Evolutionary conservation across 2,113 vertebrate genomes (phyloP).

Genomic region (Protobothrops mucrosquamatus): DNA sequence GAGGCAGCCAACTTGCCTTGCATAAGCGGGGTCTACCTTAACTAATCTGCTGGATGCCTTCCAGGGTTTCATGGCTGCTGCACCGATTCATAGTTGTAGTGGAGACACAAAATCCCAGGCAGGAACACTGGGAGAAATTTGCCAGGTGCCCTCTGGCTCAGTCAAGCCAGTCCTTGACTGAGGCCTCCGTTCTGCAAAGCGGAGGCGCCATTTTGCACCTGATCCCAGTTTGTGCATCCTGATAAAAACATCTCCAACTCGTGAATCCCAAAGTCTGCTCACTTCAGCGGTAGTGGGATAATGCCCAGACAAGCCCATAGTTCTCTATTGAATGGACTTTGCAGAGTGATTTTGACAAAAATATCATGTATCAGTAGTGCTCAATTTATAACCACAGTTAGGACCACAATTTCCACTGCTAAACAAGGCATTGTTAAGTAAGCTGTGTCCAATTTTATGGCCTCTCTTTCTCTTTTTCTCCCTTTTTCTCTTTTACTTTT

Average conservation of each 20-base stretch:
- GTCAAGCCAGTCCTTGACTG: background rate
- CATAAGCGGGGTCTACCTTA: background rate
- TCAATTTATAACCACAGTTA: background rate
- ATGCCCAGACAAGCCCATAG: background rate
- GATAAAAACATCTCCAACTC: background rate
- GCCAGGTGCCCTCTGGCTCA: background rate
- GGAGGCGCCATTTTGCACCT: background rate
- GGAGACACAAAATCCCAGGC: background rate
- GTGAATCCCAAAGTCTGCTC: background rate
- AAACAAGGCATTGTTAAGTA: background rate
- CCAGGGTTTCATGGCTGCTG: background rate
- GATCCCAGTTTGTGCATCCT: background rate
- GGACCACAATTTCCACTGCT: background rate
- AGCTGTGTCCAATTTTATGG: background rate
- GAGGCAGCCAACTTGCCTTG: background rate
- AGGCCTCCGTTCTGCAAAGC: background rate
- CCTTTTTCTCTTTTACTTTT: too few species aligned
- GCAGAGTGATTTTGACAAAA: background rate
- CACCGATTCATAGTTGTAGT: background rate
- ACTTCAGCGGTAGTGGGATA: background rate
- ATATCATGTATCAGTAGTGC: background rate
- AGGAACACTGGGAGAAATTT: background rate
- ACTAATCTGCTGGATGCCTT: rapidly evolving
- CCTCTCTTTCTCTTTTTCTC: background rate
- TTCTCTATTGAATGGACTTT: background rate